Percentiles rank a stretch among this genome's conserved stretches.
Conservation (phyloP, 2,113 vertebrate species). For the Bufo gargarizans region DNA sequence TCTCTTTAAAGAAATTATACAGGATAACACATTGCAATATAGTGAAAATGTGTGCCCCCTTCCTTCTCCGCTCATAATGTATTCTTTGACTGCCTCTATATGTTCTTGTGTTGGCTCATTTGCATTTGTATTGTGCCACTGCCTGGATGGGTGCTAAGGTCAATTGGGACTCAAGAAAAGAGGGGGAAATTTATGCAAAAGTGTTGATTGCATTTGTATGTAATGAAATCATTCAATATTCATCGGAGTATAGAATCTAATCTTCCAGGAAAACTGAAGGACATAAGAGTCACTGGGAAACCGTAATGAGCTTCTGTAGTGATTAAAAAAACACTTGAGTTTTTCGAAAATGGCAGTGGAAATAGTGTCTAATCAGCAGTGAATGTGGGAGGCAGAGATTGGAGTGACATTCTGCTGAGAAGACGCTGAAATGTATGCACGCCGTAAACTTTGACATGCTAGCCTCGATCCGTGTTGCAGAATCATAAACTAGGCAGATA, state of each 20-base stretch:
- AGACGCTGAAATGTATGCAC: constrained; percentile 76
- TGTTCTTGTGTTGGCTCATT: constrained; percentile 73
- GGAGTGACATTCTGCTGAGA: constrained; percentile 77
- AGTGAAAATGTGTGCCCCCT: not conserved
- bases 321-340: constrained; percentile 87
- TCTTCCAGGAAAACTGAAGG: constrained; percentile 86
- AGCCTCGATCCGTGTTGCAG: constrained; percentile 68
- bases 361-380: constrained; percentile 87
- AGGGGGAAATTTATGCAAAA: constrained; percentile 87
- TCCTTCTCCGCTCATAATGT: constrained; percentile 33
- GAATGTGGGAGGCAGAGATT: constrained; percentile 84
- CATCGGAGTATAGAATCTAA: constrained; percentile 85
- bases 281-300: constrained; percentile 91
- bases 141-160: constrained; percentile 81
- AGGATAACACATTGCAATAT: constrained; percentile 31
- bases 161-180: constrained; percentile 87
- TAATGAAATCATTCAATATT: constrained; percentile 90
- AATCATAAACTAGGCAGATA: constrained; percentile 69
- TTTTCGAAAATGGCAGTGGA: constrained; percentile 83
- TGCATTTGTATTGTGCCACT: constrained; percentile 83
- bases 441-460: constrained; percentile 75
- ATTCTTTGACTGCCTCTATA: constrained; percentile 65
- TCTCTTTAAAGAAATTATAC: constrained; percentile 31
- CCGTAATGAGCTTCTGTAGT: constrained; percentile 88
- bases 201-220: constrained; percentile 89